Percentiles rank a stretch among this genome's conserved stretches.
Conservation (phyloP, 2,888 invertebrate genomes). For the Cephus sareptanus region DNA sequence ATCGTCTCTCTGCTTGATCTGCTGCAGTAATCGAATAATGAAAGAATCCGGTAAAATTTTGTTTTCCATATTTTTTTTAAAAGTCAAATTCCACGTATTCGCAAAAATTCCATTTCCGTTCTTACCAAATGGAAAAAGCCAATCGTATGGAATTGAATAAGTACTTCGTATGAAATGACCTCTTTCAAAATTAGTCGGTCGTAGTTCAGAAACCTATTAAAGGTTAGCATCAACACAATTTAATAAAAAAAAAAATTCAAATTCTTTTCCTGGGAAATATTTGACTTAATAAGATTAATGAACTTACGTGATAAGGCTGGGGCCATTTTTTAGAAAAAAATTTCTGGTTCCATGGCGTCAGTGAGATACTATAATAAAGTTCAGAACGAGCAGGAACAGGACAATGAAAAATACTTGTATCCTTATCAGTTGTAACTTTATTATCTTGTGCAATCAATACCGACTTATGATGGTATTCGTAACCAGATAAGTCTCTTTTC, state of each 20-base stretch:
- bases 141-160: slow-evolving; percentile 49
- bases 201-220: slow-evolving; percentile 18
- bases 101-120: slow-evolving; percentile 32
- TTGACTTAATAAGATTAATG: not conserved
- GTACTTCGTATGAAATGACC: slow-evolving; percentile 40
- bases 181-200: slow-evolving; percentile 30
- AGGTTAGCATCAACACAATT: not conserved
- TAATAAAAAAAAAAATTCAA: not conserved
- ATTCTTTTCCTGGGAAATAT: not conserved
- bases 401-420: slow-evolving; percentile 33
- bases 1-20: slow-evolving; percentile 36
- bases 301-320: slow-evolving; percentile 23
- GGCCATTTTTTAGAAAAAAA: slow-evolving; percentile 36
- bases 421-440: slow-evolving; percentile 26
- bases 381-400: slow-evolving; percentile 29
- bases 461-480: slow-evolving; percentile 53
- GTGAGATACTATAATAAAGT: slow-evolving; percentile 34
- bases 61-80: slow-evolving; percentile 16
- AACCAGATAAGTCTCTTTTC: slow-evolving; percentile 46
- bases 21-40: slow-evolving; percentile 34
- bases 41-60: slow-evolving; percentile 30
- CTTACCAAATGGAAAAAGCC: slow-evolving; percentile 53
- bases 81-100: slow-evolving; percentile 33
- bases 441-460: slow-evolving; percentile 24
- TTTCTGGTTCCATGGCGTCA: slow-evolving; percentile 30